Evolutionary conservation across 2,797 vertebrate genomes (phyloP).

Genomic region (Staurois parvus): DNA sequence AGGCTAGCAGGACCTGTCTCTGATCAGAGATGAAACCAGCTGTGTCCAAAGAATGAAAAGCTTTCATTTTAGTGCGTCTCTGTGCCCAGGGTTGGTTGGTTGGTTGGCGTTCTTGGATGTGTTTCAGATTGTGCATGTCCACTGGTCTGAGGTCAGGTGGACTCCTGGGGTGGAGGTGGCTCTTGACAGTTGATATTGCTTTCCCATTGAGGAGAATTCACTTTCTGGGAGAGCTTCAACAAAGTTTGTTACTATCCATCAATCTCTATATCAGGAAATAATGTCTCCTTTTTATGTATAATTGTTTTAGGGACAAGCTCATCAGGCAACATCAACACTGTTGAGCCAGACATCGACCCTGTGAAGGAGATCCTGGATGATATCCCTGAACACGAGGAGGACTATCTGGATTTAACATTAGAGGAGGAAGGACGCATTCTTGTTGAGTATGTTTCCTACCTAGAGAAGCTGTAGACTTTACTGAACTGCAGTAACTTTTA

Average conservation of each 20-base stretch:
- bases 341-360: slow-evolving; percentile 79
- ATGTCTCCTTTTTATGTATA: neutral
- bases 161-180: neutral
- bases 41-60: neutral
- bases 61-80: neutral
- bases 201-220: neutral
- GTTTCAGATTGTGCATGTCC: neutral
- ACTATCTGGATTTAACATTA: slow-evolving; percentile 93
- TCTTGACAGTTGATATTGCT: neutral
- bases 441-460: slow-evolving; percentile 80
- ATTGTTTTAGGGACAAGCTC: slow-evolving; percentile 71
- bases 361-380: slow-evolving; percentile 92
- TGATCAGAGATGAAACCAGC: no score
- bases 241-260: neutral
- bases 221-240: no score
- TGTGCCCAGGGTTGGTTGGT: neutral
- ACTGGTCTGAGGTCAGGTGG: neutral
- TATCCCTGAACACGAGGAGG: slow-evolving; percentile 92
- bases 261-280: neutral
- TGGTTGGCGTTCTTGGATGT: neutral
- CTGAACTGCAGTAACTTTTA: neutral
- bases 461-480: slow-evolving; percentile 67
- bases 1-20: no score
- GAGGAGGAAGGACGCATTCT: slow-evolving; percentile 92
- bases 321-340: slow-evolving; percentile 63